Conservation (phyloP, 1,140 invertebrate genomes). For the Brachionus paranguensis region DNA sequence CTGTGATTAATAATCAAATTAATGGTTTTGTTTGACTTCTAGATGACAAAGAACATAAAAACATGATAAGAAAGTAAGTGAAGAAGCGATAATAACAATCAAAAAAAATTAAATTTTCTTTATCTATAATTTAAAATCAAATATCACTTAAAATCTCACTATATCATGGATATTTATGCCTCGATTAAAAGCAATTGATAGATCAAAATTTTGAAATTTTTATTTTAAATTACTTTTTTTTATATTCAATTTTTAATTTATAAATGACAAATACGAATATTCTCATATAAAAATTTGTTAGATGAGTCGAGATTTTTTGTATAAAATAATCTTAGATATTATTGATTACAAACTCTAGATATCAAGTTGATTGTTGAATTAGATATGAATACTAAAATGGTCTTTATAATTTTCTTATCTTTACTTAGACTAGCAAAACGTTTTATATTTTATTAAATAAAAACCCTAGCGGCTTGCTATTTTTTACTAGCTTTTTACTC, state of each 20-base stretch:
- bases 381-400: not conserved
- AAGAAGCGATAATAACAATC: no score
- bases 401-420: constrained; percentile 2
- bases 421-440: constrained; percentile 7
- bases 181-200: not conserved
- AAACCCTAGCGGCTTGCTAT: not conserved
- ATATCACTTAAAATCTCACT: not conserved
- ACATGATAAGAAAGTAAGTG: no score
- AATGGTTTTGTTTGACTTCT: no score
- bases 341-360: not conserved
- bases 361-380: not conserved
- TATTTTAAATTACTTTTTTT: not conserved
- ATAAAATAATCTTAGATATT: not conserved
- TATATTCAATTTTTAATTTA: not conserved
- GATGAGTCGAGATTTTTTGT: not conserved
- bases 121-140: not conserved
- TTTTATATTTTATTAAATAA: not conserved
- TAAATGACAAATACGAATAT: not conserved
- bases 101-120: not conserved
- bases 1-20: no score
- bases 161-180: not conserved
- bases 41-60: no score
- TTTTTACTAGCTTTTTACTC: not conserved
- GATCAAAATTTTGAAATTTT: not conserved
- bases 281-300: not conserved